These are phyloP conservation scores for Drosophila suboccidentalis DNA, from an alignment of 2,888 invertebrate species.

Conservation along the genomic window DNA sequence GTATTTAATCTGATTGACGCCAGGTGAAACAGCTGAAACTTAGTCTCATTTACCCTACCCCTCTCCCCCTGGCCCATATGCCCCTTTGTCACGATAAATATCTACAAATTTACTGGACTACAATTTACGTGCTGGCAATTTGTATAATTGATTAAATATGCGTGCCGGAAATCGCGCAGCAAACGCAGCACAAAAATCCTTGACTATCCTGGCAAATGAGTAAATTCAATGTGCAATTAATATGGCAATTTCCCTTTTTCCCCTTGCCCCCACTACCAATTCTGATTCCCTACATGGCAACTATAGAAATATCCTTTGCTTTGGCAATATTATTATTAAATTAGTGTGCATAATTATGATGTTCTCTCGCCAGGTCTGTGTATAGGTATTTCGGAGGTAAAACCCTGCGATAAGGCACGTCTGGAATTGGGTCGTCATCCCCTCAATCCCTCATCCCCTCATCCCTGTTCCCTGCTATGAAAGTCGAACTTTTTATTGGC, in stretches of 20 bases:
- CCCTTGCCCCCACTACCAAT: not conserved
- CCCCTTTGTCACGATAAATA: slow-evolving; percentile 15
- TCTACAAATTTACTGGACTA: slow-evolving; percentile 40
- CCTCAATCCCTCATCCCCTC: not conserved
- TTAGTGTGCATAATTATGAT: slow-evolving; percentile 62
- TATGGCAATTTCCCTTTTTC: slow-evolving; percentile 9
- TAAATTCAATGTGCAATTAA: slow-evolving; percentile 38
- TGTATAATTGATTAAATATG: slow-evolving; percentile 78
- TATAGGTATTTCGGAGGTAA: slow-evolving; percentile 27
- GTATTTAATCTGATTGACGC: slow-evolving; percentile 75
- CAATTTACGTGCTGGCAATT: slow-evolving; percentile 64
- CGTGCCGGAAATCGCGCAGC: slow-evolving; percentile 70
- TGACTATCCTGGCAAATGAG: not conserved
- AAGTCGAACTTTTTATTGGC: slow-evolving; percentile 67
- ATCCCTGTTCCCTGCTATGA: not conserved
- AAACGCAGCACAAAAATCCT: slow-evolving; percentile 24
- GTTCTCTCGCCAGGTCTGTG: slow-evolving; percentile 24
- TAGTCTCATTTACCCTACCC: not conserved
- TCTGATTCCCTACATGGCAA: not conserved
- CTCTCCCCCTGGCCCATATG: not conserved
- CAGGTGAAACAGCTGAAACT: slow-evolving; percentile 23
- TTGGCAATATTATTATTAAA: slow-evolving; percentile 60
- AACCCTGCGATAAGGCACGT: slow-evolving; percentile 72
- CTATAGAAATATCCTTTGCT: slow-evolving; percentile 27
- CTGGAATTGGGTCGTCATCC: slow-evolving; percentile 72